phyloP scores from a whole-genome alignment of 2,888 invertebrate species.

The Apotomis betuletana region DNA sequence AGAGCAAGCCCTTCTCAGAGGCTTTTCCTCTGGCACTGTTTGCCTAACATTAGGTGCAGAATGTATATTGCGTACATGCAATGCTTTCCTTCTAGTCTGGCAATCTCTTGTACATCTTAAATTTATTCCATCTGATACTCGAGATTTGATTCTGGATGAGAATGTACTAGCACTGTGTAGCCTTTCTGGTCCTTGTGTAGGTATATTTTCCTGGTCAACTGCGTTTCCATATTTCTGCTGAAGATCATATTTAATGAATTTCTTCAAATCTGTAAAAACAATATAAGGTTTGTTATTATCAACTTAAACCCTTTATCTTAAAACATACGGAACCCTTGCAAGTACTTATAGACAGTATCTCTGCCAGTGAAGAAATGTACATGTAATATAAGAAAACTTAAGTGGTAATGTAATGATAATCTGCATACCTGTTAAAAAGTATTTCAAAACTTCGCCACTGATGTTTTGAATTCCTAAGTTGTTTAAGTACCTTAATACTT shows the following conservation, averaged over 20 bases:
- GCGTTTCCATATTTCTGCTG: conserved; percentile 64
- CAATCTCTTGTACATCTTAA: conserved; percentile 63
- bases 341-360: too few species aligned
- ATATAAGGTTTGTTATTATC: neutral
- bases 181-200: conserved; percentile 66
- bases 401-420: neutral
- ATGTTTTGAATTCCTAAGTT: conserved; percentile 90
- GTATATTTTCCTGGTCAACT: conserved; percentile 52
- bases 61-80: conserved; percentile 55
- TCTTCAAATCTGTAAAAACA: conserved; percentile 85
- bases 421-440: conserved; percentile 88
- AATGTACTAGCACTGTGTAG: conserved; percentile 78
- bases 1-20: conserved; percentile 66
- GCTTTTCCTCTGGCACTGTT: conserved; percentile 55
- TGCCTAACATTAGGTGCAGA: conserved; percentile 68
- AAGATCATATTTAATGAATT: conserved; percentile 85
- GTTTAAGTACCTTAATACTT: conserved; percentile 89
- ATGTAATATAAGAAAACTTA: neutral
- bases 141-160: conserved; percentile 72
- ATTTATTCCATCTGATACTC: conserved; percentile 51
- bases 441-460: conserved; percentile 88
- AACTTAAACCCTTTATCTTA: too few species aligned
- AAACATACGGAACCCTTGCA: too few species aligned
- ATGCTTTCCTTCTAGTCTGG: conserved; percentile 49
- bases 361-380: too few species aligned